phyloP scores from a whole-genome alignment of 2,113 vertebrate genomes.

The Erythrocercus mccallii region DNA sequence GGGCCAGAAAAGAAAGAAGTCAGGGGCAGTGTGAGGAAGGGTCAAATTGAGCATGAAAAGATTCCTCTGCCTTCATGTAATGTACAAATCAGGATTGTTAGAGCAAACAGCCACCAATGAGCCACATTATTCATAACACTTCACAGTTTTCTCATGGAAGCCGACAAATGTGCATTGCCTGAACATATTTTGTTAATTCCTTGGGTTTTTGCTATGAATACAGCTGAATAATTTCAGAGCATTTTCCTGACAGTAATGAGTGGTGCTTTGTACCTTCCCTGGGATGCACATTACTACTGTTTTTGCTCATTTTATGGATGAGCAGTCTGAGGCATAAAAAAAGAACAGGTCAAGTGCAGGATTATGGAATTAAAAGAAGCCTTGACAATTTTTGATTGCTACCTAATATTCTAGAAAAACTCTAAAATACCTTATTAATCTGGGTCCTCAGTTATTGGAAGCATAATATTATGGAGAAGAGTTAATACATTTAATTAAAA shows the following conservation, averaged over 20 bases:
- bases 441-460: background rate
- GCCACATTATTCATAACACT: conserved; percentile 60
- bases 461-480: background rate
- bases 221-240: conserved; percentile 36
- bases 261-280: background rate
- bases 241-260: conserved; percentile 31
- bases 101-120: conserved; percentile 36
- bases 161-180: conserved; percentile 50
- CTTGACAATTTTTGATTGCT: background rate
- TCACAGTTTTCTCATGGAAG: conserved; percentile 58
- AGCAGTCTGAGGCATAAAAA: conserved; percentile 1
- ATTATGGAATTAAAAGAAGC: background rate
- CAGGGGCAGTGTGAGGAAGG: background rate
- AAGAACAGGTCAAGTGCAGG: background rate
- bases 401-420: background rate
- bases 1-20: conserved; percentile 11
- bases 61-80: conserved; percentile 17
- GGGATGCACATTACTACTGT: background rate
- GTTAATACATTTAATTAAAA: conserved; percentile 13
- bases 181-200: conserved; percentile 59
- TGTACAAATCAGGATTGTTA: background rate
- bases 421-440: background rate
- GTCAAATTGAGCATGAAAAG: conserved; percentile 23
- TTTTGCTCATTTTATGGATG: conserved; percentile 5
- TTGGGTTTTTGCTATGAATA: conserved; percentile 27